Evolutionary conservation across 2,888 invertebrate species (phyloP).

Genomic region (Eueremaeus valkanovi): DNA sequence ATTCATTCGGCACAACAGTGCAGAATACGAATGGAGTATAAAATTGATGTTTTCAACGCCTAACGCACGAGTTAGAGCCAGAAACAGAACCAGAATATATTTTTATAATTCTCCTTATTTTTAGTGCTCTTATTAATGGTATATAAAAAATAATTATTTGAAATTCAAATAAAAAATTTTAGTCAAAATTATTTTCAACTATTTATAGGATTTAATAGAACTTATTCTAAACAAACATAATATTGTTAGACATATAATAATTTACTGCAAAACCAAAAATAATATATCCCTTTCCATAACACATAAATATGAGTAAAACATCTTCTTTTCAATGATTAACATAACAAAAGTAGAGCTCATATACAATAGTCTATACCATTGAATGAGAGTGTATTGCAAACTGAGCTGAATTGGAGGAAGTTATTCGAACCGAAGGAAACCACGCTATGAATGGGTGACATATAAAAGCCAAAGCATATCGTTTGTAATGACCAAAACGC

Average conservation of each 20-base stretch:
- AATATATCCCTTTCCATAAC: background rate
- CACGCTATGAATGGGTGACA: background rate
- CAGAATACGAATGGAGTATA: background rate
- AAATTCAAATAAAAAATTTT: background rate
- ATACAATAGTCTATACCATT: background rate
- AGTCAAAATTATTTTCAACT: background rate
- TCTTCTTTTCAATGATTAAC: slow-evolving; percentile 16
- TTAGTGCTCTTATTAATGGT: background rate
- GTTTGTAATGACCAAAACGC: slow-evolving; percentile 10
- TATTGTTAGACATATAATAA: background rate
- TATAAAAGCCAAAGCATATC: background rate
- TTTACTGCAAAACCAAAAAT: background rate
- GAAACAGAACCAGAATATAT: background rate
- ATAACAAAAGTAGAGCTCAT: slow-evolving; percentile 30
- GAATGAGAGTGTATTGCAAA: background rate
- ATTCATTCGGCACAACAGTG: background rate
- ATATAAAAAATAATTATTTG: background rate
- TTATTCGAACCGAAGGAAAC: slow-evolving; percentile 21
- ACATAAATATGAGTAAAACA: slow-evolving; percentile 17
- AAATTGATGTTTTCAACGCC: background rate
- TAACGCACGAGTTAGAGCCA: too few relatives aligned
- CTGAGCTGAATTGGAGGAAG: slow-evolving; percentile 1
- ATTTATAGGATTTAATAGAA: background rate
- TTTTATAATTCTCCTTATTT: background rate
- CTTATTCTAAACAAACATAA: background rate